Evolutionary conservation across 2,113 vertebrate genomes (phyloP).

Genomic region (Leiothrix lutea): DNA sequence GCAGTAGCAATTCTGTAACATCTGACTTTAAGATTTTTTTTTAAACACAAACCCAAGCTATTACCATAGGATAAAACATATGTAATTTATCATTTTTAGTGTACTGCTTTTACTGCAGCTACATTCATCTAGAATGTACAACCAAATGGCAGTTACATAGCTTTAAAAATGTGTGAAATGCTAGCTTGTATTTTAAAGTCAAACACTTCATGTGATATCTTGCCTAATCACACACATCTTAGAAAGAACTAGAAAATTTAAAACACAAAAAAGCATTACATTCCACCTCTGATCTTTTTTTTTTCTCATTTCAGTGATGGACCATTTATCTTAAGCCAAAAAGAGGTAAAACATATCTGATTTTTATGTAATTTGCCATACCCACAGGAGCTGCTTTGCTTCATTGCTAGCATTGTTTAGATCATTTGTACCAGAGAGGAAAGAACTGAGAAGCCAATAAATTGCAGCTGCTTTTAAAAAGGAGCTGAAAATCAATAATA

Average conservation of each 20-base stretch:
- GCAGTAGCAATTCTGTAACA: neutral
- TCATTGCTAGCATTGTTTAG: neutral
- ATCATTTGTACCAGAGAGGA: slow-evolving; percentile 33
- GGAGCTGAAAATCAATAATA: slow-evolving; percentile 74
- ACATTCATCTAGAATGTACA: neutral
- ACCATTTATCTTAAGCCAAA: neutral
- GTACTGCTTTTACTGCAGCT: neutral
- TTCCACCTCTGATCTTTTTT: neutral
- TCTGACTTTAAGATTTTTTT: neutral
- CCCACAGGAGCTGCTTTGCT: slow-evolving; percentile 13
- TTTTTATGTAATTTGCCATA: slow-evolving; percentile 12
- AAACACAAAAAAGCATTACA: neutral
- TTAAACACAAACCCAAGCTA: neutral
- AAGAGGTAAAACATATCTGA: neutral
- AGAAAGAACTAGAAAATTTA: neutral
- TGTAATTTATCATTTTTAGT: neutral
- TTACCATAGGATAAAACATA: neutral
- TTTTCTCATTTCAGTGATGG: neutral
- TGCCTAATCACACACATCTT: neutral
- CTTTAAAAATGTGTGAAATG: neutral
- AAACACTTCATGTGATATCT: neutral
- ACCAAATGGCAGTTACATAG: neutral
- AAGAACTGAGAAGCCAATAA: slow-evolving; percentile 46
- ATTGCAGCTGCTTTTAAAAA: slow-evolving; percentile 67
- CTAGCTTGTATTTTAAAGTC: neutral